Percentiles rank a stretch among this genome's conserved stretches.
These are phyloP conservation scores for Protophormia terraenovae DNA, from an alignment of 2,888 invertebrate species.

Conservation along the genomic window DNA sequence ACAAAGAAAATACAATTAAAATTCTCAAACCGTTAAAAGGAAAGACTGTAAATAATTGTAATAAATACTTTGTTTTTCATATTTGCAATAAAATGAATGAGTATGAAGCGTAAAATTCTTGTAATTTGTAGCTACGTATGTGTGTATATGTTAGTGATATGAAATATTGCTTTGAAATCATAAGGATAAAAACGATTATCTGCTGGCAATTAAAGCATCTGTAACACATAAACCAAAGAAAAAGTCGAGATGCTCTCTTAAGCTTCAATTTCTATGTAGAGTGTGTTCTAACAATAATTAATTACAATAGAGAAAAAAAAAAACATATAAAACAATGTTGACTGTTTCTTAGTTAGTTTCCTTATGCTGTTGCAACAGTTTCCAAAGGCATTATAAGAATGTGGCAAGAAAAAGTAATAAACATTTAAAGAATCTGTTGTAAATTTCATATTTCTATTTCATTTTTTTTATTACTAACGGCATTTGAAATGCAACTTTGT, in stretches of 20 bases:
- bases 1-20: conserved; percentile 49
- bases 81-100: background rate
- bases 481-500: conserved; percentile 36
- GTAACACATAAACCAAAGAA: conserved; percentile 50
- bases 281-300: conserved; percentile 49
- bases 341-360: background rate
- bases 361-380: conserved; percentile 4
- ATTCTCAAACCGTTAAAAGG: conserved; percentile 8
- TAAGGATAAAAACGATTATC: conserved; percentile 55
- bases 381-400: conserved; percentile 21
- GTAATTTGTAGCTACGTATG: background rate
- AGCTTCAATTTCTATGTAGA: background rate
- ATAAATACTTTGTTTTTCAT: background rate
- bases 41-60: conserved; percentile 9
- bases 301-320: conserved; percentile 39
- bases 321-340: background rate
- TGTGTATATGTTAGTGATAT: conserved; percentile 21
- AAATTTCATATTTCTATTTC: conserved; percentile 40
- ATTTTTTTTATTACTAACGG: background rate
- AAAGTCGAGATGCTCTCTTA: background rate
- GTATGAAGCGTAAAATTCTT: background rate
- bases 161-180: conserved; percentile 56
- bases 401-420: conserved; percentile 36
- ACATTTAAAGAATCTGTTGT: conserved; percentile 54
- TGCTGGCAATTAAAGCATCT: conserved; percentile 64